phyloP scores from a whole-genome alignment of 2,797 vertebrate species.

The Gymnothorax javanicus region DNA sequence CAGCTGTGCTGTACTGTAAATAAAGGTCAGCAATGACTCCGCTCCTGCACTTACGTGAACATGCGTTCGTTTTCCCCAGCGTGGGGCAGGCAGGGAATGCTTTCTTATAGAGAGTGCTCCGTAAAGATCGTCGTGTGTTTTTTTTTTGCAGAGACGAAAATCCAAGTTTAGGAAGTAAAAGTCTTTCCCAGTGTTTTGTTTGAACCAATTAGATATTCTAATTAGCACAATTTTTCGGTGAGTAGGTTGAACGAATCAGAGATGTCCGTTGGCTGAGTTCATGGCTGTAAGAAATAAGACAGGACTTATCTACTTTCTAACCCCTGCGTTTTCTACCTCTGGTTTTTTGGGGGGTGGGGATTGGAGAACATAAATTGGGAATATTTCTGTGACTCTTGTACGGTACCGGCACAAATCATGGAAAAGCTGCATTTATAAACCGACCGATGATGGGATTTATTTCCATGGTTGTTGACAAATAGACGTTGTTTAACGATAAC shows the following conservation, averaged over 20 bases:
- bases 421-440: background rate
- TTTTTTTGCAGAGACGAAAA: no score
- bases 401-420: background rate
- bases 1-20: constrained; percentile 9
- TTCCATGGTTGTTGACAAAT: no score
- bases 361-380: background rate
- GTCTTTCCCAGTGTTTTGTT: no score
- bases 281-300: no score
- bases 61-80: background rate
- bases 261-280: no score
- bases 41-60: background rate
- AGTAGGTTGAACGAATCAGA: no score
- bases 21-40: background rate
- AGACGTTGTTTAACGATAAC: no score
- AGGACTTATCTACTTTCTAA: no score
- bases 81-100: background rate
- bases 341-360: background rate
- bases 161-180: no score
- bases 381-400: background rate
- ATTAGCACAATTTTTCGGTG: no score
- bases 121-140: background rate
- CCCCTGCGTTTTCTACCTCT: no score
- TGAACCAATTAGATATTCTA: no score
- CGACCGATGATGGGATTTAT: background rate
- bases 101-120: background rate